phyloP scores from a whole-genome alignment of 2,797 vertebrate genomes.

The Sphenopsis melanotis region DNA sequence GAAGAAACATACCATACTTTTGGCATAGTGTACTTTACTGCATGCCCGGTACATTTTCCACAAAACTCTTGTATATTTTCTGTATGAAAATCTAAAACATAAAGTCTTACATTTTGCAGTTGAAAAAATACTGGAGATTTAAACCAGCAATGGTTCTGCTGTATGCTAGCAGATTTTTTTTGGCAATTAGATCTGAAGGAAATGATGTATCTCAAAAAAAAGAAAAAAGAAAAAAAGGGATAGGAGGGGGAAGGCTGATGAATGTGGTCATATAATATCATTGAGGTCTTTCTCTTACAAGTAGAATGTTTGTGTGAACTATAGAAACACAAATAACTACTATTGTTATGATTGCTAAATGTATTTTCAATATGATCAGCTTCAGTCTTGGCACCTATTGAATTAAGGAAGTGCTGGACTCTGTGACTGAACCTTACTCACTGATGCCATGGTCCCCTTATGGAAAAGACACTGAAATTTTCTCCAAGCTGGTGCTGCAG shows the following conservation, averaged over 20 bases:
- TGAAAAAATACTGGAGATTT: conserved; percentile 51
- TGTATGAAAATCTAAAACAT: conserved; percentile 40
- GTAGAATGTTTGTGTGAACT: not conserved
- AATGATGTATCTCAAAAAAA: not conserved
- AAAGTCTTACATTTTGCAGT: conserved; percentile 23
- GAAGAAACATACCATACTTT: not conserved
- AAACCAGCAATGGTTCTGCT: conserved; percentile 30
- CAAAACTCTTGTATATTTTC: conserved; percentile 55
- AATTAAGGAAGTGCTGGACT: not conserved
- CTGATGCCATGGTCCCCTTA: not conserved
- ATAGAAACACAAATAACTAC: not conserved
- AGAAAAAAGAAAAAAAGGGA: not conserved
- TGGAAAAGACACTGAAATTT: not conserved
- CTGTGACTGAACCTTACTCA: not conserved
- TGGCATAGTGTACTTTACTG: not conserved
- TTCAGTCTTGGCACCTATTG: not conserved
- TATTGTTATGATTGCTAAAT: not conserved
- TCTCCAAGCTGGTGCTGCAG: not conserved
- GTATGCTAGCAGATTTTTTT: not conserved
- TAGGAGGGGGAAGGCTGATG: not conserved
- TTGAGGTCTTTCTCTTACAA: not conserved
- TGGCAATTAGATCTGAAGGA: conserved; percentile 41
- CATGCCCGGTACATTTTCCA: conserved; percentile 2
- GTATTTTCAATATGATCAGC: not conserved
- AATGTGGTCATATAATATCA: not conserved